phyloP scores from a whole-genome alignment of 2,113 vertebrate genomes.

The Corythaixoides concolor region DNA sequence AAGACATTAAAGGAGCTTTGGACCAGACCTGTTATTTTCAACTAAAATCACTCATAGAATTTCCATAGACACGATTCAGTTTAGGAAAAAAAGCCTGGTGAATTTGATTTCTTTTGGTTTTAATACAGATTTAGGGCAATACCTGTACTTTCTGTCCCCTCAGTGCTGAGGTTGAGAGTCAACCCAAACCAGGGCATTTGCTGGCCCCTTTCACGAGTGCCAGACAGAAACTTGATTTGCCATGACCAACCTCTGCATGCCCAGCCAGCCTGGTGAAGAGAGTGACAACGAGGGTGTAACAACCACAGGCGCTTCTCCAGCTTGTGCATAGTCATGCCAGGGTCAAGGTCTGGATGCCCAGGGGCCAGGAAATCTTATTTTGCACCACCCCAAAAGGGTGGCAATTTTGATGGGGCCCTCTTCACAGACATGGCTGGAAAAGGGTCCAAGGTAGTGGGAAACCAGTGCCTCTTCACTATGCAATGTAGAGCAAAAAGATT shows the following conservation, averaged over 20 bases:
- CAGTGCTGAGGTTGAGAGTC: background rate
- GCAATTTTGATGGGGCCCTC: background rate
- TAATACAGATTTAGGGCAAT: background rate
- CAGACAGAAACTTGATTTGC: background rate
- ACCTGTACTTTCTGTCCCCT: background rate
- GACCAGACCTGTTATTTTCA: background rate
- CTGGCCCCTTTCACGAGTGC: background rate
- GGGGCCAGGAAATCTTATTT: background rate
- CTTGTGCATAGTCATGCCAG: background rate
- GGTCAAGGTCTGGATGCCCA: background rate
- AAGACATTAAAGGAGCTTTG: background rate
- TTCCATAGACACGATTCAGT: background rate
- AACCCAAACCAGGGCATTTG: background rate
- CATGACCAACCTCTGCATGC: fast-evolving
- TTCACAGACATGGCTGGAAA: fast-evolving
- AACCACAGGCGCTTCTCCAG: background rate
- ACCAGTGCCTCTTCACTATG: background rate
- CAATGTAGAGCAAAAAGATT: background rate
- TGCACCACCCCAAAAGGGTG: background rate
- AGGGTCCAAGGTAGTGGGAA: background rate
- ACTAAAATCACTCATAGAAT: background rate
- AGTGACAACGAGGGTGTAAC: background rate
- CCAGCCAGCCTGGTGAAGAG: background rate
- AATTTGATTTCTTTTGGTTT: background rate
- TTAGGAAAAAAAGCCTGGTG: background rate